Conservation (phyloP, 1,140 invertebrate species). For the Thalassaphorura encarpata region DNA sequence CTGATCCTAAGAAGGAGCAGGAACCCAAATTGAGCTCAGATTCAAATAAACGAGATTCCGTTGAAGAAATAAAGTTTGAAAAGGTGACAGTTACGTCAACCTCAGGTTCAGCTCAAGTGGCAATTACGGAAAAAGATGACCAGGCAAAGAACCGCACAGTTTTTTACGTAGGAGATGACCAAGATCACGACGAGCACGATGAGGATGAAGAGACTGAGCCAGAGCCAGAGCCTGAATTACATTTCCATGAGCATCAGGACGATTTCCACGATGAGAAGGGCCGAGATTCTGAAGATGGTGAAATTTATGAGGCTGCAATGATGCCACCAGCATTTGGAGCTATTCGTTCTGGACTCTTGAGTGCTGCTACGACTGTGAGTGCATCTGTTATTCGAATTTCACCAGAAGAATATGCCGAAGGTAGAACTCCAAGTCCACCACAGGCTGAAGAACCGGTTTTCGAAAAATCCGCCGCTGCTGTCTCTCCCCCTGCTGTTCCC, state of each 20-base stretch:
- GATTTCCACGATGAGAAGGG: slow-evolving; percentile 12
- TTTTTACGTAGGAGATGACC: too few species aligned
- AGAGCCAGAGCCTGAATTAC: neutral
- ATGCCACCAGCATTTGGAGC: slow-evolving; percentile 10
- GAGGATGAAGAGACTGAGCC: too few species aligned
- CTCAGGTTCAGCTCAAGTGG: too few species aligned
- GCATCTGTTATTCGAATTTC: slow-evolving; percentile 25
- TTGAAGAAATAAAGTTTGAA: slow-evolving; percentile 2
- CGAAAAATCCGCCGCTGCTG: neutral
- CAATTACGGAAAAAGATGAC: too few species aligned
- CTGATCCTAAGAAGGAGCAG: too few species aligned
- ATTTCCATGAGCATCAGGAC: neutral
- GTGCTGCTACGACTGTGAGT: slow-evolving; percentile 23
- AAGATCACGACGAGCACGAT: too few species aligned
- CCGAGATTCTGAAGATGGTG: slow-evolving; percentile 31
- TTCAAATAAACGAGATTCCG: slow-evolving; percentile 4
- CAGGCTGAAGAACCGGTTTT: neutral
- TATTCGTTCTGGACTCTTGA: slow-evolving; percentile 21
- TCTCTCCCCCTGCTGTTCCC: neutral
- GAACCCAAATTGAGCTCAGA: too few species aligned
- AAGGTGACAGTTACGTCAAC: too few species aligned
- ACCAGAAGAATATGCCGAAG: slow-evolving; percentile 26
- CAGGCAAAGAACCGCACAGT: too few species aligned
- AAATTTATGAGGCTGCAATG: slow-evolving; percentile 23
- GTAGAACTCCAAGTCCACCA: neutral